Conservation (phyloP, 1,140 invertebrate genomes). For the Heliothis subflexa region DNA sequence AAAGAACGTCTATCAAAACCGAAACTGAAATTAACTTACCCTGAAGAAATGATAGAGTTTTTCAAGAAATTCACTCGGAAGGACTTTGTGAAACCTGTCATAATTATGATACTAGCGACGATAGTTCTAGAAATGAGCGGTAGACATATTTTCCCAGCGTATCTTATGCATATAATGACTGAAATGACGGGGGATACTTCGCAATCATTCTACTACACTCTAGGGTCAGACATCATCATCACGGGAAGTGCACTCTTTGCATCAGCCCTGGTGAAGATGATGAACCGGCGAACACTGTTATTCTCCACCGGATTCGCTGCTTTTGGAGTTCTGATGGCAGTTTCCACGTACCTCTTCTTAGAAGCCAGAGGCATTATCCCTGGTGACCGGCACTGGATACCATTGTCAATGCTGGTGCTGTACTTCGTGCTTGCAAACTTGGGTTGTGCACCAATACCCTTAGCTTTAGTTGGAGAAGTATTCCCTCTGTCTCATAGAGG, state of each 20-base stretch:
- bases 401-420: slow-evolving; percentile 62
- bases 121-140: slow-evolving; percentile 70
- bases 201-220: slow-evolving; percentile 69
- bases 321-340: slow-evolving; percentile 56
- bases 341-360: slow-evolving; percentile 65
- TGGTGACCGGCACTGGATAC: slow-evolving; percentile 60
- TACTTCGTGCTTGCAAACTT: slow-evolving; percentile 73
- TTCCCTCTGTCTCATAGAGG: slow-evolving; percentile 71
- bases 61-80: slow-evolving; percentile 67
- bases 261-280: slow-evolving; percentile 66
- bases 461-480: slow-evolving; percentile 71
- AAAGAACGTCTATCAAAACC: slow-evolving; percentile 50
- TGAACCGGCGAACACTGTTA: slow-evolving; percentile 68
- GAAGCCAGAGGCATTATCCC: slow-evolving; percentile 57
- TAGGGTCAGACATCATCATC: slow-evolving; percentile 74
- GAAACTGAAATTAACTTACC: slow-evolving; percentile 14
- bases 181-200: slow-evolving; percentile 65
- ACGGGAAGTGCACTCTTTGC: slow-evolving; percentile 67
- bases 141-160: slow-evolving; percentile 75
- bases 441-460: slow-evolving; percentile 74
- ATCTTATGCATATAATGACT: slow-evolving; percentile 68
- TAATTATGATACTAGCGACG: slow-evolving; percentile 62
- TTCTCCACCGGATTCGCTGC: slow-evolving; percentile 67
- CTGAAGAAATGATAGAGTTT: slow-evolving; percentile 51
- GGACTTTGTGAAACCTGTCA: slow-evolving; percentile 70